Conservation (phyloP, 2,888 invertebrate genomes). For the Pseudeuparius sepicola region DNA sequence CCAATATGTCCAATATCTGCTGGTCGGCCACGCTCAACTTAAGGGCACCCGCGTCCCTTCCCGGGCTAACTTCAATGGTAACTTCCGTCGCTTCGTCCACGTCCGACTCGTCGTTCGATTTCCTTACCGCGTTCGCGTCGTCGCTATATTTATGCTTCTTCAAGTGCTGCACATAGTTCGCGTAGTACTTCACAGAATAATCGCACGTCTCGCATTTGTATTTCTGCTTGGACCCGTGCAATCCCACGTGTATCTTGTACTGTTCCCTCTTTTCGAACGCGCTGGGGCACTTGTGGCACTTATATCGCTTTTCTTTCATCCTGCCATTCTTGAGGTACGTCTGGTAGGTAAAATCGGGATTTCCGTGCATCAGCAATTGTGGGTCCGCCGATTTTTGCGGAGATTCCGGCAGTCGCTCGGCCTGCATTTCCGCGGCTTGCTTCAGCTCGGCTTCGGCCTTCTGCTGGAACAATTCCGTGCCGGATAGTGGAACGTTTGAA, state of each 20-base stretch:
- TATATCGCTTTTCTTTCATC: slow-evolving; percentile 66
- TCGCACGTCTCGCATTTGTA: slow-evolving; percentile 78
- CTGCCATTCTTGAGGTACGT: slow-evolving; percentile 64
- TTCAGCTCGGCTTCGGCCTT: slow-evolving; percentile 48
- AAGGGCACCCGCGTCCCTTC: slow-evolving; percentile 39
- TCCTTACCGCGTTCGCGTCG: slow-evolving; percentile 51
- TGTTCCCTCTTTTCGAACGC: slow-evolving; percentile 79
- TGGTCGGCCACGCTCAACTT: slow-evolving; percentile 52
- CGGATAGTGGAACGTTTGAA: slow-evolving; percentile 49
- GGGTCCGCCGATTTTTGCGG: slow-evolving; percentile 48
- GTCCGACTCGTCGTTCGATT: slow-evolving; percentile 34
- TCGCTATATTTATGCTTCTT: slow-evolving; percentile 67
- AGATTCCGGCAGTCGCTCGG: neutral
- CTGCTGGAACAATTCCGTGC: slow-evolving; percentile 55
- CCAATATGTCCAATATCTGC: slow-evolving; percentile 50
- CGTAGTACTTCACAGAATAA: slow-evolving; percentile 79
- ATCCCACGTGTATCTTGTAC: slow-evolving; percentile 69
- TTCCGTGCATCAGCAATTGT: slow-evolving; percentile 60
- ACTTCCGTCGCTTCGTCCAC: slow-evolving; percentile 31
- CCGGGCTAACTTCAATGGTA: slow-evolving; percentile 19
- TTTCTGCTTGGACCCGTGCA: slow-evolving; percentile 75
- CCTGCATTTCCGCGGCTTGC: slow-evolving; percentile 43
- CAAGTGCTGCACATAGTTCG: slow-evolving; percentile 73
- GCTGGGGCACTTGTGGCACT: slow-evolving; percentile 78
- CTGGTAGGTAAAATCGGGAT: slow-evolving; percentile 67